Base-by-base conservation (phyloP, 1,140 invertebrate species). In the Habropoda laboriosa region DNA sequence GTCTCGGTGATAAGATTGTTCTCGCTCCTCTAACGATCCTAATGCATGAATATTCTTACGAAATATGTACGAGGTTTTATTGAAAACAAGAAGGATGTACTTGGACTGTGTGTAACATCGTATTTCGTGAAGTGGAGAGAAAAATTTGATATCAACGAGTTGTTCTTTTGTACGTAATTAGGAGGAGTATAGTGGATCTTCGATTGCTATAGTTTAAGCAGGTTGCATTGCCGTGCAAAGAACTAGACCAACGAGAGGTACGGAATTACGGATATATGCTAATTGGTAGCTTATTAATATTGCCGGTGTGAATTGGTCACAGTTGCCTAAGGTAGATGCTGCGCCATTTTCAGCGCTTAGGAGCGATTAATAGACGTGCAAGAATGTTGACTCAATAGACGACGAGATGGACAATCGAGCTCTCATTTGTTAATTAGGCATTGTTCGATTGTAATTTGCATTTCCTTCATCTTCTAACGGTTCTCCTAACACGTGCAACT, bases 251-350 rank as follows among this genome's bases (percentile, higher is more conserved):
- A 30, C 38, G 16, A 21, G 8, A 32, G n/a, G 27, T 2, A 47
- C 63, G 45, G 63, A 75, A 80, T 80, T 66, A 76, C 53, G 60
- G 45, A 75, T 57, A 49, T 60, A 80, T 60, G 64, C 27, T 81
- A 53, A 72, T 79, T 24, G n/a, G 0, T 1, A 38, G 5, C 40
- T 82, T 49, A 82, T 75, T 82, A 67, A 80, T 75, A 64, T 80
- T 80, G 45, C 21, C 10, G 24, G 8, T 40, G 42, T n/a, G 61
- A 80, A 55, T 67, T 60, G 10, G 24, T 68, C 51, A 35, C 24
- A 21, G 32, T 68, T 80, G 21, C 16, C 30, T 32, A 4, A 13
- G 45, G 35, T 68, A 68, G 55, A 21, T 63, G 40, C 49, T 53
- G 8, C 45, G 60, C 53, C 80, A 73, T 80, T 80, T 74, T 55